Conservation (phyloP, 2,888 invertebrate species). For the Drosophila dives region DNA sequence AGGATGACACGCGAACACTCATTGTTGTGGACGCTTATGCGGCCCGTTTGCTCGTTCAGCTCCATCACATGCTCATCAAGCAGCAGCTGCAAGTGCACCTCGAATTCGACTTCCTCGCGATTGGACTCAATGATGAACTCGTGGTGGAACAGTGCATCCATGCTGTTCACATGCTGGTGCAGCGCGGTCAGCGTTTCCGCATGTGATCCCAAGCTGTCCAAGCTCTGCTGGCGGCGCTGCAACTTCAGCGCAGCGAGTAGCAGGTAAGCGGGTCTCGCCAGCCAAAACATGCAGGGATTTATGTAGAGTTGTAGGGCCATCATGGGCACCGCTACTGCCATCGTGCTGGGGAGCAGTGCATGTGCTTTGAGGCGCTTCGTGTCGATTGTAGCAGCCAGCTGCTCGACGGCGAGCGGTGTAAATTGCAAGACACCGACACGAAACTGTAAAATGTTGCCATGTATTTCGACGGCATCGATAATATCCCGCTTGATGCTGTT, state of each 20-base stretch:
- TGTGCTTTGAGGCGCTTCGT: slow-evolving; percentile 86
- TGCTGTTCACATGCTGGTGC: slow-evolving; percentile 58
- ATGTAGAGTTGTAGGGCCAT: slow-evolving; percentile 91
- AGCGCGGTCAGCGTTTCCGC: slow-evolving; percentile 54
- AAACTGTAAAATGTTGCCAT: slow-evolving; percentile 84
- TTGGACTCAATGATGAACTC: slow-evolving; percentile 88
- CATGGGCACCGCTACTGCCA: slow-evolving; percentile 89
- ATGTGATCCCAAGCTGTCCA: slow-evolving; percentile 18
- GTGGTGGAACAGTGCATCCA: slow-evolving; percentile 86
- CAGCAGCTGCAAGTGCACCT: slow-evolving; percentile 82
- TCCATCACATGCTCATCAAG: slow-evolving; percentile 70
- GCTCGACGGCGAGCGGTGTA: slow-evolving; percentile 72
- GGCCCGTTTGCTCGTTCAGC: slow-evolving; percentile 80
- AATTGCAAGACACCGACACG: slow-evolving; percentile 71
- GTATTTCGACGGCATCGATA: slow-evolving; percentile 87
- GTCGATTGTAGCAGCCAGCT: slow-evolving; percentile 84
- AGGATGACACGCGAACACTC: slow-evolving; percentile 86
- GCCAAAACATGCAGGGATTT: slow-evolving; percentile 90
- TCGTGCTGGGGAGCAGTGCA: slow-evolving; percentile 87
- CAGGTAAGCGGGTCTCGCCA: slow-evolving; percentile 88
- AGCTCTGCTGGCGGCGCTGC: slow-evolving; percentile 56
- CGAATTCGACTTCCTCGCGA: slow-evolving; percentile 86
- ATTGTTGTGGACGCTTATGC: slow-evolving; percentile 68
- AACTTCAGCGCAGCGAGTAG: slow-evolving; percentile 84
- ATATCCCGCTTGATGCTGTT: slow-evolving; percentile 85